These are phyloP conservation scores for Galaxea fascicularis DNA, from an alignment of 92 coral and sea anemone species.

Conservation along the genomic window DNA sequence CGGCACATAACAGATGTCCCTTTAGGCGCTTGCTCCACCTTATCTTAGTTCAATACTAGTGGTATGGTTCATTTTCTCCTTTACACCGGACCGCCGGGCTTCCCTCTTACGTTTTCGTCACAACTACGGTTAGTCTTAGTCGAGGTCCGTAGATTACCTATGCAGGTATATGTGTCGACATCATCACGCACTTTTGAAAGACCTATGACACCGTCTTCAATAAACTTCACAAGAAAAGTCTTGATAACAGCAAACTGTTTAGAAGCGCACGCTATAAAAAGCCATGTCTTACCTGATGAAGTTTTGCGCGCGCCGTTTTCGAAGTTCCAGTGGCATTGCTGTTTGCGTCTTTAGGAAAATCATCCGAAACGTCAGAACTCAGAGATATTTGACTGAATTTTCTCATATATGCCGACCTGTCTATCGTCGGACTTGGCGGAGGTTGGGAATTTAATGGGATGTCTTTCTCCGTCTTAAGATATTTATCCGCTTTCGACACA, in stretches of 20 bases:
- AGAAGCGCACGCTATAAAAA: neutral
- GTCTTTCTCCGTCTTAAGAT: conserved; percentile 12
- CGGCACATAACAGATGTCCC: no score
- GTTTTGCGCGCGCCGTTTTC: conserved; percentile 19
- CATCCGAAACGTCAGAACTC: conserved; percentile 35
- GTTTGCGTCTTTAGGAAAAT: neutral
- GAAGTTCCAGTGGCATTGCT: neutral
- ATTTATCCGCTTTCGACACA: conserved; percentile 12
- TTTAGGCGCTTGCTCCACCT: no score
- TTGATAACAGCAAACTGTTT: neutral
- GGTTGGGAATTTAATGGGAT: conserved; percentile 9
- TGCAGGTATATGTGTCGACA: conserved; percentile 11
- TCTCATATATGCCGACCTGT: conserved; percentile 26
- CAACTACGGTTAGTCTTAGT: neutral
- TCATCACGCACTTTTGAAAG: conserved; percentile 4
- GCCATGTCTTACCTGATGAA: conserved; percentile 19
- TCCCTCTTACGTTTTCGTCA: neutral
- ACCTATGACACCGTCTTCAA: neutral
- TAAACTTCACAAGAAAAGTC: neutral
- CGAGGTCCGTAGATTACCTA: neutral
- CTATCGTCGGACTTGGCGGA: conserved; percentile 18
- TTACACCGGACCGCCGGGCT: no score
- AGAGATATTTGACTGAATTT: conserved; percentile 43
- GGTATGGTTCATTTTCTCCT: no score
- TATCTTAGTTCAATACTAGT: no score